Conservation (phyloP, 2,113 vertebrate species). For the Nipponia nippon region DNA sequence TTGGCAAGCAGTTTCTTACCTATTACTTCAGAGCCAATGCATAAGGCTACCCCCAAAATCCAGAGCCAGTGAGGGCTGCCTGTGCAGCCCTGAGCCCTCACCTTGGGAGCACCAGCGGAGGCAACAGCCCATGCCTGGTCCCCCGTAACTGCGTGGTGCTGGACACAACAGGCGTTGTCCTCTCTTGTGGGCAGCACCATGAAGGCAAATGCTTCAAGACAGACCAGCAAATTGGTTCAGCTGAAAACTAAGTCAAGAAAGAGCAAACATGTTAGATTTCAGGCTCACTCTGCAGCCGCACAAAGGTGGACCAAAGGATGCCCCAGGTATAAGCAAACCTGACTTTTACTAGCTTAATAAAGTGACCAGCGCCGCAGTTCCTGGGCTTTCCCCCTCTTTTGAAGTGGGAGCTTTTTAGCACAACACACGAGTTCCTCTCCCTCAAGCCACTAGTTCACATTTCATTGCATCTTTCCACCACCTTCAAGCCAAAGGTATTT, state of each 20-base stretch:
- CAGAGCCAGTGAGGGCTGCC: background rate
- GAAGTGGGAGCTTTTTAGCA: background rate
- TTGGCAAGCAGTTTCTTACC: background rate
- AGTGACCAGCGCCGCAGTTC: background rate
- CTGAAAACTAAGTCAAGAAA: background rate
- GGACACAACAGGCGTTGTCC: background rate
- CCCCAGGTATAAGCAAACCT: background rate
- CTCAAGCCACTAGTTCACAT: background rate
- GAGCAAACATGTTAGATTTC: fast-evolving
- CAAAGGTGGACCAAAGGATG: background rate
- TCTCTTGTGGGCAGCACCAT: background rate
- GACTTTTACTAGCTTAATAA: background rate
- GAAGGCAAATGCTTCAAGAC: background rate
- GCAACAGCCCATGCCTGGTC: background rate
- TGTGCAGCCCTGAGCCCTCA: background rate
- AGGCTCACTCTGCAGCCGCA: background rate
- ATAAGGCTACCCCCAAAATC: background rate
- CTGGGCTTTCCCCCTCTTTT: background rate
- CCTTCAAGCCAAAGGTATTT: background rate
- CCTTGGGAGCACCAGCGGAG: fast-evolving
- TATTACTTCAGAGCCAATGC: background rate
- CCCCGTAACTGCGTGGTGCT: fast-evolving
- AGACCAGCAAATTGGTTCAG: background rate
- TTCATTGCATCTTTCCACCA: background rate
- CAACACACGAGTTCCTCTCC: background rate